Conservation (phyloP, 2,888 invertebrate genomes). For the Pheosia gnoma region DNA sequence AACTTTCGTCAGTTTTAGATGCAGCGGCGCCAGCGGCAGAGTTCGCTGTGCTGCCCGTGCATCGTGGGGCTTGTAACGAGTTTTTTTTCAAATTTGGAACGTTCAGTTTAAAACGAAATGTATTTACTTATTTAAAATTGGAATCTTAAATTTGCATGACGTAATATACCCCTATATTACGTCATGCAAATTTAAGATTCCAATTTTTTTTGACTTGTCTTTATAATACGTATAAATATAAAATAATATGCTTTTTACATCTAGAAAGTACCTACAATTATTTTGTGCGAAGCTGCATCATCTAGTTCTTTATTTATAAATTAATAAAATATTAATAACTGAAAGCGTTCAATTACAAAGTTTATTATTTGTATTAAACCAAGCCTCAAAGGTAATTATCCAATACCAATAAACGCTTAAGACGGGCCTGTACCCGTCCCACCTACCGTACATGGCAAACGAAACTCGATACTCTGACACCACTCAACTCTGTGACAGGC, state of each 20-base stretch:
- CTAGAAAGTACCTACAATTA: no score
- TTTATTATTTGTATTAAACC: neutral
- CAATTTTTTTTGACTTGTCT: no score
- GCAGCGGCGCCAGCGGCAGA: conserved; percentile 38
- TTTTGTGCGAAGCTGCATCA: no score
- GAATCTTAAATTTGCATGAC: no score
- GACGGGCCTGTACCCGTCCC: conserved; percentile 23
- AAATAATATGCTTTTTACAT: no score
- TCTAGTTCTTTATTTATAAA: no score
- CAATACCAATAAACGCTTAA: conserved; percentile 17
- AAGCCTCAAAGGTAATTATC: conserved; percentile 11
- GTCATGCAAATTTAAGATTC: no score
- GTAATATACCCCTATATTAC: no score
- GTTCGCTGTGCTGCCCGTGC: conserved; percentile 43
- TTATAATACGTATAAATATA: no score
- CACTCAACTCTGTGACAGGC: conserved; percentile 37
- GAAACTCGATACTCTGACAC: conserved; percentile 50
- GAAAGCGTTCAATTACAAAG: neutral
- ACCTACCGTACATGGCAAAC: conserved; percentile 41
- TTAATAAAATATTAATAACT: neutral
- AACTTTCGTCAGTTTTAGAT: conserved; percentile 70
- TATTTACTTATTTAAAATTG: neutral
- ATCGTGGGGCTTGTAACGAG: conserved; percentile 61
- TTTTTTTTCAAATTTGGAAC: conserved; percentile 54
- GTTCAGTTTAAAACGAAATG: neutral